Base-by-base conservation (phyloP, 2,888 invertebrate genomes). In the Enoplolaimus lenunculus region DNA sequence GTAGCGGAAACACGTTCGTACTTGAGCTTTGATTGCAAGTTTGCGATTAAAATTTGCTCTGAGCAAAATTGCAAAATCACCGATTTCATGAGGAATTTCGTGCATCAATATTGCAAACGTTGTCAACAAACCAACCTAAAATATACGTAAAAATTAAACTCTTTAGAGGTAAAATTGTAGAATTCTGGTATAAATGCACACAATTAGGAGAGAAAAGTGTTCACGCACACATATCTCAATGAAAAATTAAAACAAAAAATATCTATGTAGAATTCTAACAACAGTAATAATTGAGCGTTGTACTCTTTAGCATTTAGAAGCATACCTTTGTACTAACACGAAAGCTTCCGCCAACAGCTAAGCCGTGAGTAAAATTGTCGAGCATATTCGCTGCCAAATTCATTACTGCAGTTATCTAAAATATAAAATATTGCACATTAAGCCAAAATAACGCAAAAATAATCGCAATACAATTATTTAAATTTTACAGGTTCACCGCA, bases 41-140 rank as follows among this genome's bases (percentile, higher is more conserved):
- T 91, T 91, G 76, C 93, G 85, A 70, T 88, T 88, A 82, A 97
- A 97, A 0, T 97, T 97, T 60, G 85, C 83, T 70, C 83, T 88
- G 71, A 98, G 84, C 57, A 98, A 83, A 75, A 98, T 97, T 21
- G 95, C 97, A 82, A 97, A 97, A 82, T 98, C 97, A 0, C 94
- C 94, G n/a, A 97, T 89, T 83, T 98, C 97, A 81, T 98, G 97
- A 0, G 97, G 97, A 71, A 98, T 91, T 84, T 97, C 95, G 80
- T 97, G 97, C 33, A 97, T 88, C 82, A 88, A 84, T 80, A 93
- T 95, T 67, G 95, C 94, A 80, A 93, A 88, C 0, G 95, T 95
- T 16, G 95, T 95, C 73, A 97, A 85, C 13, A 90, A 80, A 0
- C 97, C 97, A 70, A 93, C 88, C 78, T 93, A 83, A 77, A 78